phyloP scores from a whole-genome alignment of 2,113 vertebrate species.

The Phalacrocorax pelagicus region DNA sequence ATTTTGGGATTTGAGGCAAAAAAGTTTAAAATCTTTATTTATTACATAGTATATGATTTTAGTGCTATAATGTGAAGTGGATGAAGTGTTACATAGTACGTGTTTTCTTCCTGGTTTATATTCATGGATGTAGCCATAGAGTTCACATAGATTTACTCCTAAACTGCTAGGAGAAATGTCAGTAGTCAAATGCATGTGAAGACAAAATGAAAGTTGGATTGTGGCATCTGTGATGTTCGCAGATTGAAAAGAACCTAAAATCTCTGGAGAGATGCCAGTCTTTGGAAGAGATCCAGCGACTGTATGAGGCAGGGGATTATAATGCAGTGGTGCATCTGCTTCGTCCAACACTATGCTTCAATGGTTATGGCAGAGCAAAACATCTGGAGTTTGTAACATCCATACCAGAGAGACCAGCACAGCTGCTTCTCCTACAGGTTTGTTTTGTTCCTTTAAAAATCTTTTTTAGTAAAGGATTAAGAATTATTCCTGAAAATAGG shows the following conservation, averaged over 20 bases:
- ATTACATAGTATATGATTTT: too few species aligned
- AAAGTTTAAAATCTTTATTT: not conserved
- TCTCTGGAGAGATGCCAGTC: constrained; percentile 97
- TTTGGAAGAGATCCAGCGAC: constrained; percentile 94
- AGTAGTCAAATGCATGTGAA: not conserved
- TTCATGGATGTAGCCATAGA: not conserved
- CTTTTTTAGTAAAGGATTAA: not conserved
- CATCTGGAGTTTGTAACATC: constrained; percentile 90
- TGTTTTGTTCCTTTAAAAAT: not conserved
- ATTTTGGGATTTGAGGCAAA: not conserved
- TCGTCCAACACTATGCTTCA: constrained; percentile 86
- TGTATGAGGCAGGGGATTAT: constrained; percentile 91
- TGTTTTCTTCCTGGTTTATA: not conserved
- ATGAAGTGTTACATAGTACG: not conserved
- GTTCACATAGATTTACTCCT: not conserved
- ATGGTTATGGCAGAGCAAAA: constrained; percentile 79
- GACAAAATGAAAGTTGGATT: not conserved
- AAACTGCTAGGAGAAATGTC: not conserved
- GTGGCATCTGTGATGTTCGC: constrained; percentile 3
- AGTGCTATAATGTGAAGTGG: not conserved
- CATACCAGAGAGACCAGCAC: constrained; percentile 92
- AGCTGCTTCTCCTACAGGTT: constrained; percentile 94
- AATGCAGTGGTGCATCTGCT: constrained; percentile 89
- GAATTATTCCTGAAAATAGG: not conserved
- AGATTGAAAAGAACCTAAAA: constrained; percentile 96